Percentiles rank a stretch among this genome's conserved stretches.
These are phyloP conservation scores for Agelaius phoeniceus DNA, from an alignment of 2,113 vertebrate genomes.

Conservation along the genomic window DNA sequence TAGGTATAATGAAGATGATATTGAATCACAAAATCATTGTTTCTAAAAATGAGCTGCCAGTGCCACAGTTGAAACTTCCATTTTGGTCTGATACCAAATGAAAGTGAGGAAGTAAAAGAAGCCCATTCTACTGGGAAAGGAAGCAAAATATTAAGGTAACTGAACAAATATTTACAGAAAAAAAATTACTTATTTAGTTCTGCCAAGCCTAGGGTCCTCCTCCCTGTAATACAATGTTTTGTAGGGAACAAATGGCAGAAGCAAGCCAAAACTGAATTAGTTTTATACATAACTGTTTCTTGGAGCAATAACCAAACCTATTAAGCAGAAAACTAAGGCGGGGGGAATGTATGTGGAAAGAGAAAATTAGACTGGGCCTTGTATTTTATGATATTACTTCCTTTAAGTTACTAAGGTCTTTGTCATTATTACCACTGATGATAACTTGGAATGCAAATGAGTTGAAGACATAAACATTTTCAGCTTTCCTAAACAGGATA, in stretches of 20 bases:
- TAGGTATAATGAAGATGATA: not conserved
- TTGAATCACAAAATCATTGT: not conserved
- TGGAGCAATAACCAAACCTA: not conserved
- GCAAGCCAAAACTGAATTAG: not conserved
- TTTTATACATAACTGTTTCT: not conserved
- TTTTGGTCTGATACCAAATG: not conserved
- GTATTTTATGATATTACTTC: not conserved
- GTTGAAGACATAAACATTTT: not conserved
- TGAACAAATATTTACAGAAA: not conserved
- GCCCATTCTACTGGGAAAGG: not conserved
- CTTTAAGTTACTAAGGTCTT: not conserved
- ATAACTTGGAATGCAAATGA: not conserved
- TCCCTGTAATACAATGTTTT: not conserved
- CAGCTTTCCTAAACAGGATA: not conserved
- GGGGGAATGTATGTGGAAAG: fast-evolving
- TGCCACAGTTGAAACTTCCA: not conserved
- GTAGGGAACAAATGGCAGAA: not conserved
- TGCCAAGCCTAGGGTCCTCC: not conserved
- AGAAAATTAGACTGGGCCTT: not conserved
- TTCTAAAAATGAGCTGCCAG: not conserved
- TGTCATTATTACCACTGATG: not conserved
- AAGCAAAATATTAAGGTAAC: not conserved
- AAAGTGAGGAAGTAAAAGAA: not conserved
- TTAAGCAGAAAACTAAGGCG: not conserved
- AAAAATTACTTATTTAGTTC: not conserved